phyloP scores from a whole-genome alignment of 1,140 invertebrate species.

The Tachypleus tridentatus region DNA sequence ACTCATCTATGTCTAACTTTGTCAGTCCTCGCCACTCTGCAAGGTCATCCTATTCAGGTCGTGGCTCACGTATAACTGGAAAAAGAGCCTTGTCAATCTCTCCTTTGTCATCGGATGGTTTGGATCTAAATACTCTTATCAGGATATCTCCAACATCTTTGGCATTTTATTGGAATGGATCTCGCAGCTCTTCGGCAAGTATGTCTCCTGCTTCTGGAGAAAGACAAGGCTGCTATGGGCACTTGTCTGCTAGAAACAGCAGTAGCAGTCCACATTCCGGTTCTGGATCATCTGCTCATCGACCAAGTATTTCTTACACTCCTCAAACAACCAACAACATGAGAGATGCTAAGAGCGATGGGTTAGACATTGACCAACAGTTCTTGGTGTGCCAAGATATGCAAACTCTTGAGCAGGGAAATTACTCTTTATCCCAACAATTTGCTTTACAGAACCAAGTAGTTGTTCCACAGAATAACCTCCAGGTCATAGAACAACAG shows the following conservation, averaged over 20 bases:
- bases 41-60: slow-evolving; percentile 16
- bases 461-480: no score
- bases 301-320: slow-evolving; percentile 4
- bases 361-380: slow-evolving; percentile 7
- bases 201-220: background rate
- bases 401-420: slow-evolving; percentile 11
- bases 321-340: no score
- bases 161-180: slow-evolving; percentile 46
- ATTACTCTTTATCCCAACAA: no score
- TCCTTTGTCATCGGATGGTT: slow-evolving; percentile 75
- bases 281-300: background rate
- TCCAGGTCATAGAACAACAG: no score
- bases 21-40: background rate
- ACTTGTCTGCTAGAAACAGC: slow-evolving; percentile 66
- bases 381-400: slow-evolving; percentile 15
- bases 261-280: slow-evolving; percentile 17
- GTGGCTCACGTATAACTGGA: slow-evolving; percentile 11
- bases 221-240: slow-evolving; percentile 69
- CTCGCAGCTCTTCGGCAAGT: slow-evolving; percentile 29
- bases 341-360: slow-evolving; percentile 1
- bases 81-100: slow-evolving; percentile 88
- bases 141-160: slow-evolving; percentile 87
- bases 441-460: no score
- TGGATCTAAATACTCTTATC: slow-evolving; percentile 90
- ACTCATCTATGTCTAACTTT: background rate